phyloP scores from a whole-genome alignment of 2,113 vertebrate species.

The Okapia johnstoni region DNA sequence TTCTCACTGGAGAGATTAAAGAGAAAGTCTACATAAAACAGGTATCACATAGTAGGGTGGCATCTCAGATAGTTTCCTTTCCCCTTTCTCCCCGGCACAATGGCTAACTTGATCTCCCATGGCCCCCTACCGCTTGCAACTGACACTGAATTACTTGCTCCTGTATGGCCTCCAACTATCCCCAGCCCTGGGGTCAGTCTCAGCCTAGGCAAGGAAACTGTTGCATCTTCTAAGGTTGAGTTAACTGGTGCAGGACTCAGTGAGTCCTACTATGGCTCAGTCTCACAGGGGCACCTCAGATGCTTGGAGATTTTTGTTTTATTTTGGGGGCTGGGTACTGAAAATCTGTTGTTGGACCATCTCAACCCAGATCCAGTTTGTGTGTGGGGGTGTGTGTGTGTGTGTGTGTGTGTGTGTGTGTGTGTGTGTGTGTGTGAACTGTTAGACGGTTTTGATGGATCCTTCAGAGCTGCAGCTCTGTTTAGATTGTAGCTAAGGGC shows the following conservation, averaged over 20 bases:
- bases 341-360: not conserved
- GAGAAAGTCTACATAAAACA: not conserved
- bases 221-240: not conserved
- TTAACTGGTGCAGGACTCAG: not conserved
- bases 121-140: not conserved
- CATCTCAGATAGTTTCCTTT: not conserved
- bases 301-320: not conserved
- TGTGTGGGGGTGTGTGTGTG: not conserved
- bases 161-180: not conserved
- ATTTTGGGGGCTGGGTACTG: not conserved
- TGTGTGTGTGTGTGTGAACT: not conserved
- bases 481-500: not conserved
- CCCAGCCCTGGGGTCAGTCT: not conserved
- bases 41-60: not conserved
- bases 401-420: not conserved
- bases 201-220: not conserved
- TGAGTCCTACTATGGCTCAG: not conserved
- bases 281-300: not conserved
- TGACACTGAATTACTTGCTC: not conserved
- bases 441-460: not conserved
- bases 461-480: not conserved
- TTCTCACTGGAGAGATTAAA: not conserved
- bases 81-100: not conserved
- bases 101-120: not conserved
- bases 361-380: not conserved